Base-by-base conservation (phyloP, 2,888 invertebrate genomes). In the Tipula unca region DNA sequence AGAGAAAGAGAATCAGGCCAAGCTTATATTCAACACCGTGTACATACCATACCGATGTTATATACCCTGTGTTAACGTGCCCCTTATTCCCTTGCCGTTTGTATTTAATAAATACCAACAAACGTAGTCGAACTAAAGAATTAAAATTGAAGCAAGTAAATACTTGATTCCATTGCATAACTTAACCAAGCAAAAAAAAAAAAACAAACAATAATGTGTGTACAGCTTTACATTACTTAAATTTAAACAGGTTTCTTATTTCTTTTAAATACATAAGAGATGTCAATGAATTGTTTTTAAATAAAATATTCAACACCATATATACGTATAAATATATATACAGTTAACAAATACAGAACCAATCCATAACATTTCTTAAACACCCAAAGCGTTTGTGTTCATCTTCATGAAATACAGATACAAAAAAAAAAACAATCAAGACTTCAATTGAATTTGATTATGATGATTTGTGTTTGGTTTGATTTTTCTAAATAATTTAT, bases 231-330 rank as follows among this genome's bases (percentile, higher is more conserved):
- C 69, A 69, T 69, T 69, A 25, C 25, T 69, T 25, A 25, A 69
- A 25, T 0, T 69, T 20, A 69, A 69, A 69, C 69, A 69, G 69
- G 69, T 69, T 69, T 69, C 25, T 69, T 25, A 69, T 25, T 69
- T 25, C 69, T 69, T 20, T 69, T 69, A 17, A 17, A 48, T n/a
- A 0, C 8, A 48, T 48, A n/a, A 48, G 69, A 69, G 69, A 69
- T 69, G 69, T 69, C 69, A 69, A 69, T 69, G 69, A 69, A 69
- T 69, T 69, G 69, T 25, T 69, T 69, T 69, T 69, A 69, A 69
- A 69, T 69, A 20, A 69, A 69, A 69, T 25, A 69, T 69, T 69
- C 69, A 69, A 69, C 69, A 69, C 69, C 69, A 69, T 20, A 48
- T 48, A 48, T 3, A 17, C 17, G n/a, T 17, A n/a, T n/a, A 48